Conservation (phyloP, 1,140 invertebrate species). For the Papilio glaucus region DNA sequence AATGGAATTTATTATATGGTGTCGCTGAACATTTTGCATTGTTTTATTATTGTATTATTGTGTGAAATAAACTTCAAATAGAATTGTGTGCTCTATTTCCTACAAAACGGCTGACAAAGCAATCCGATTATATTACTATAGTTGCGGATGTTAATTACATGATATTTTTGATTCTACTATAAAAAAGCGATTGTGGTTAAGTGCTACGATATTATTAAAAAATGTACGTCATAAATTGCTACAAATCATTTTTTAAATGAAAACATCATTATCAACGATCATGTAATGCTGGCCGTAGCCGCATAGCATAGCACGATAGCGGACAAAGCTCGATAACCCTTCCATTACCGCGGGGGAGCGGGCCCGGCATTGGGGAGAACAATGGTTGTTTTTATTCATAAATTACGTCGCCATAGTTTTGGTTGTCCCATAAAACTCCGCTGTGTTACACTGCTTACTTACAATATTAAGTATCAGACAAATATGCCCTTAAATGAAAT, state of each 20-base stretch:
- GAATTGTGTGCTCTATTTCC: too few relatives aligned
- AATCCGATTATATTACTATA: too few relatives aligned
- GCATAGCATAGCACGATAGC: constrained; percentile 2
- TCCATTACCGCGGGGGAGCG: constrained; percentile 11
- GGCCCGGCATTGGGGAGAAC: constrained; percentile 7
- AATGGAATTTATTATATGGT: constrained; percentile 60
- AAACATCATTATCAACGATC: constrained; percentile 14
- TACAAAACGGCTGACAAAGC: too few relatives aligned
- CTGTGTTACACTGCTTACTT: constrained; percentile 7
- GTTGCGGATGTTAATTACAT: constrained; percentile 26
- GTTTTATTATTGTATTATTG: too few relatives aligned
- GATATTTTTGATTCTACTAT: too few relatives aligned
- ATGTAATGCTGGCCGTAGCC: not conserved
- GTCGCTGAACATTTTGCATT: too few relatives aligned
- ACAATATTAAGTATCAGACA: constrained; percentile 1
- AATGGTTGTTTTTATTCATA: constrained; percentile 25
- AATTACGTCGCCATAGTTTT: constrained; percentile 25
- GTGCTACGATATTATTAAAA: too few relatives aligned
- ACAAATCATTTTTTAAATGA: not conserved
- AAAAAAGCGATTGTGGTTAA: too few relatives aligned
- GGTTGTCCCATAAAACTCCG: constrained; percentile 10
- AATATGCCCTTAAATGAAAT: constrained; percentile 25
- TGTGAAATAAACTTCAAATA: too few relatives aligned
- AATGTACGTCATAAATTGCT: not conserved
- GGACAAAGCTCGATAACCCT: constrained; percentile 18